Percentiles rank a stretch among this genome's conserved stretches.
Evolutionary conservation across 1,140 invertebrate species (phyloP).

Genomic region (Eriosoma lanigerum): DNA sequence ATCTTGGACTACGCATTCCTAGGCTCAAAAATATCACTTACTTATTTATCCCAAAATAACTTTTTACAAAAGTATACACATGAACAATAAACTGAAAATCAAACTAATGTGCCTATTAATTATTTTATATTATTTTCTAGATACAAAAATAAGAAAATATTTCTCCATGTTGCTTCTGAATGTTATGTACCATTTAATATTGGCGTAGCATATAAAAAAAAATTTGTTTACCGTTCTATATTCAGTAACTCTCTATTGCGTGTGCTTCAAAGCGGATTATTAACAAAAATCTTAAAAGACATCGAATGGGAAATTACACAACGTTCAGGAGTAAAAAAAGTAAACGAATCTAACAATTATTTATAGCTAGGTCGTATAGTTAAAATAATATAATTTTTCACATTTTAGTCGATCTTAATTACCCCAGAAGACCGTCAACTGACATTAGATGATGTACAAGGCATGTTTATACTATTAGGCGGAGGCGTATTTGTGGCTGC

Average conservation of each 20-base stretch:
- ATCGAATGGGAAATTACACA: constrained; percentile 66
- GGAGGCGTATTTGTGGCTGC: constrained; percentile 66
- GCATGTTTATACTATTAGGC: constrained; percentile 73
- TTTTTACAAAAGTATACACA: constrained; percentile 57
- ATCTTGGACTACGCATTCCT: constrained; percentile 67
- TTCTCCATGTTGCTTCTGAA: constrained; percentile 69
- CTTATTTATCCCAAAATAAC: constrained; percentile 70
- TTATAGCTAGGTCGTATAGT: too few relatives aligned
- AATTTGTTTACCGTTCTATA: constrained; percentile 65
- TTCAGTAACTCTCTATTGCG: constrained; percentile 64
- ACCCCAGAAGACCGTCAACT: constrained; percentile 68
- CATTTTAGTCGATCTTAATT: constrained; percentile 51
- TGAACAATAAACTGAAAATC: neutral
- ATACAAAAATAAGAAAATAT: constrained; percentile 61
- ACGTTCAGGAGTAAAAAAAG: constrained; percentile 55
- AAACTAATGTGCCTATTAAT: neutral
- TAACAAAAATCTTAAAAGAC: constrained; percentile 67
- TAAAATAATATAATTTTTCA: neutral
- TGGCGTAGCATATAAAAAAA: constrained; percentile 64
- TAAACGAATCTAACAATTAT: neutral
- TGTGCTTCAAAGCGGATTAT: constrained; percentile 66
- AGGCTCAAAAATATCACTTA: constrained; percentile 67
- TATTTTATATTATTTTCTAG: neutral
- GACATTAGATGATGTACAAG: constrained; percentile 73
- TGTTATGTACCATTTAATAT: constrained; percentile 72